Evolutionary conservation across 2,888 invertebrate genomes (phyloP), one percentile per base, ranked within the genome.

Genomic region (Sicus ferrugineus): DNA sequence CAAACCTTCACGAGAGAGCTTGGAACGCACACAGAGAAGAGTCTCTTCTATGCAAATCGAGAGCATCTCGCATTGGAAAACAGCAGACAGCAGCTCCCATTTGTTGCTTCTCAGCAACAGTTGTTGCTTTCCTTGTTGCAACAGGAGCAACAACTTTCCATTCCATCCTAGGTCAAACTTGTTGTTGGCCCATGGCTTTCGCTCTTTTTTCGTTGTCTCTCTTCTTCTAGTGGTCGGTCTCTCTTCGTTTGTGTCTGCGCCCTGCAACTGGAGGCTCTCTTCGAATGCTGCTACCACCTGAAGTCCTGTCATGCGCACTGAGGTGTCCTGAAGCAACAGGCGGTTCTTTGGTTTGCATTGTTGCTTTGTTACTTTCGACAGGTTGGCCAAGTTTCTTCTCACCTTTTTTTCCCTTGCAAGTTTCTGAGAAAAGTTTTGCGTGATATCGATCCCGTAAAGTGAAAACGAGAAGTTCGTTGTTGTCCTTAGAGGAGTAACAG

Each of bases 271-370:
- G 19, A 19, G 14, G 34, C 26, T 54, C 58, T 46, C 50, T 23
- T 23, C 2, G 62, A 11, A 28, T 50, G 14, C 21, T 7, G 26
- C 14, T 46, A 28, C 2, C 23, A 14, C 6, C 16, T 46, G 62
- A 34, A 66, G 64, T 71, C n/a, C n/a, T 73, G 73, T 50, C 75
- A 74, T 74, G 74, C 74, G 75, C 71, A 26, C 70, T 74, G 72
- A 75, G 73, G 74, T 73, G 72, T 59, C 59, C 23, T 67, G 80
- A 82, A 81, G 80, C 82, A 82, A 82, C 82, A 82, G 83, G 82
- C 83, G 79, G 79, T 73, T 70, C 30, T 54, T 73, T 3, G 23
- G 28, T 14, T 54, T 54, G 2, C n/a, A 14, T 46, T 21, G 14
- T 54, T 65, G 69, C 68, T 56, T 72, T 28, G 9, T 46, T n/a